These are phyloP conservation scores for Lutjanus erythropterus DNA, from an alignment of 2,113 vertebrate species.

Conservation along the genomic window DNA sequence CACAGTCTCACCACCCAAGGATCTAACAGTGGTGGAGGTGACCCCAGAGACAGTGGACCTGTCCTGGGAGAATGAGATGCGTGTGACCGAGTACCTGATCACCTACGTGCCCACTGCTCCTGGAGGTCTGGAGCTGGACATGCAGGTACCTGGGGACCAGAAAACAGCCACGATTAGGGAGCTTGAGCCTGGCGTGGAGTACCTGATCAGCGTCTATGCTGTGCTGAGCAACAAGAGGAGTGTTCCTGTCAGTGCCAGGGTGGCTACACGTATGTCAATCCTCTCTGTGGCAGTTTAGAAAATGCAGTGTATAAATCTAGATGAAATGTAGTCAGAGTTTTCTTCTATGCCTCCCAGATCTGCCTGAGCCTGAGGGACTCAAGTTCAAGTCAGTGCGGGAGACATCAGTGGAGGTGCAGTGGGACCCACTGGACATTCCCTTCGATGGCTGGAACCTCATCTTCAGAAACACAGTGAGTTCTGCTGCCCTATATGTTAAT, in stretches of 20 bases:
- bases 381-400: conserved; percentile 96
- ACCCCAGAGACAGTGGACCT: conserved; percentile 93
- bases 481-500: conserved; percentile 7
- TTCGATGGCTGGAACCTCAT: conserved; percentile 98
- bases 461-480: conserved; percentile 92
- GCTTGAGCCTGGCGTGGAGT: conserved; percentile 96
- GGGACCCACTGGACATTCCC: conserved; percentile 94
- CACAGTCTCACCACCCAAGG: conserved; percentile 93
- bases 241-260: conserved; percentile 93
- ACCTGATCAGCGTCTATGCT: conserved; percentile 95
- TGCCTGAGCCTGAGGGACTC: conserved; percentile 95
- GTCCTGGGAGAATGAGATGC: conserved; percentile 94
- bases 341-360: conserved; percentile 82
- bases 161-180: conserved; percentile 90
- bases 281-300: background rate
- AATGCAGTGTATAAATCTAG: background rate
- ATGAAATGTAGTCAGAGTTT: background rate
- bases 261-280: conserved; percentile 92
- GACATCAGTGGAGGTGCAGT: conserved; percentile 95
- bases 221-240: conserved; percentile 95
- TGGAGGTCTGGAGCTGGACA: conserved; percentile 92
- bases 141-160: conserved; percentile 92
- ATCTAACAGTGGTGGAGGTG: conserved; percentile 91
- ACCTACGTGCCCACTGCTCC: conserved; percentile 90
- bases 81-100: conserved; percentile 91